Evolutionary conservation across 2,113 vertebrate species (phyloP), one percentile per base, ranked within the genome.

Genomic region (Lucifuga dentata): DNA sequence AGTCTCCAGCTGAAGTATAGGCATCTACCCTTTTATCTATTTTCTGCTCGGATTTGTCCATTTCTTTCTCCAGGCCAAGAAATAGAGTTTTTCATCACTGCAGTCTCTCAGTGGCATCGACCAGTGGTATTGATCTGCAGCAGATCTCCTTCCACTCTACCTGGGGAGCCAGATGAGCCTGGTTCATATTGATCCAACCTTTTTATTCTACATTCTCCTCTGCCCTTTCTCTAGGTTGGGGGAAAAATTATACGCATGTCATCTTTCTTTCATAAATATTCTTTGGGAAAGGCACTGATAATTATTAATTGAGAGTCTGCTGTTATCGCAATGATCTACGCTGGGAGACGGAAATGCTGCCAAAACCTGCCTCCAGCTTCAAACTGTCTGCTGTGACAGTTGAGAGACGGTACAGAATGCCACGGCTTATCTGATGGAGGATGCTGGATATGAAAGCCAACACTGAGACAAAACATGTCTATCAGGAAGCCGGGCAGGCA

Each of bases 51-150:
- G 61, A 87, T 73, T 76, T 69, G 63, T 84, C 74, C 74, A 59
- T 78, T 80, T 69, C 66, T 81, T 82, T 82, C 67, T 87, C 73
- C 17, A 13, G 71, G 65, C 76, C 62, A 76, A 76, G 78, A 87
- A 91, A 88, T 64, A 65, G 82, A 89, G 89, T 89, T 90, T 90
- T 90, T 85, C 83, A 90, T 88, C 83, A 83, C 78, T 73, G 84
- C 88, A 87, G 84, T 86, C 85, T 88, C 84, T 89, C 80, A 73
- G 71, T 50, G 46, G 68, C 87, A 92, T 92, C 79, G 90, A 93
- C 73, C 88, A 43, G 61, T 19, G 9, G 2, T 88, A 92, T 92
- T 75, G 91, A 93, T 88, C 83, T 51, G 63, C 50, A 81, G 83
- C 83, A 84, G 82, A 89, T 88, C 82, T 86, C 86, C 86, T 89